Conservation (phyloP, 2,113 vertebrate species). For the Vimba vimba region DNA sequence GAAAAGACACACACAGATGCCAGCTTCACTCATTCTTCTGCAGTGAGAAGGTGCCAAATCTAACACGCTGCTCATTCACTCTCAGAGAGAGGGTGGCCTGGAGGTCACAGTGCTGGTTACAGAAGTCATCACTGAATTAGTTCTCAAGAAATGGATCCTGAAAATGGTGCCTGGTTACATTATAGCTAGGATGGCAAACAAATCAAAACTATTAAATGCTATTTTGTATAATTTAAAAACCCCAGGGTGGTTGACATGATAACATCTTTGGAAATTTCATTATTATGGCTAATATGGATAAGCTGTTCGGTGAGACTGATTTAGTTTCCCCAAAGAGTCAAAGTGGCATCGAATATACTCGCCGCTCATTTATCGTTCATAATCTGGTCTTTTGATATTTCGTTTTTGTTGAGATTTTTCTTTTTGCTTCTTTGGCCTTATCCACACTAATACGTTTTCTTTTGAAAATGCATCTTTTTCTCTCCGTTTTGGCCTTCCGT, state of each 20-base stretch:
- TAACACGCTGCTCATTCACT: slow-evolving; percentile 7
- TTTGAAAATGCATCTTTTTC: too few species aligned
- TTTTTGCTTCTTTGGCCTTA: too few species aligned
- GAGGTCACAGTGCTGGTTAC: slow-evolving; percentile 26
- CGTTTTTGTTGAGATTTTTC: too few species aligned
- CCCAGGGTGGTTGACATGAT: neutral
- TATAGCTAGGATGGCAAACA: neutral
- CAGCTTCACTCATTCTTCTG: slow-evolving; percentile 46
- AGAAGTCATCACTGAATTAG: slow-evolving; percentile 15
- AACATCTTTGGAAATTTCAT: neutral
- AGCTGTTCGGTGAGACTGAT: neutral
- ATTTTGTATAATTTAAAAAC: neutral
- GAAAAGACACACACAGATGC: slow-evolving; percentile 50
- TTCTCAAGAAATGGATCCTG: slow-evolving; percentile 62
- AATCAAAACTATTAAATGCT: neutral
- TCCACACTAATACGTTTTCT: too few species aligned
- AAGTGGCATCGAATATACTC: too few species aligned
- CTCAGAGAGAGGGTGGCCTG: slow-evolving; percentile 10
- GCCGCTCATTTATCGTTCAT: neutral
- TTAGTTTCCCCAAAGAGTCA: neutral
- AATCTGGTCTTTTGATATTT: too few species aligned
- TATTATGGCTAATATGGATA: neutral
- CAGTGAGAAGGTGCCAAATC: slow-evolving; percentile 50
- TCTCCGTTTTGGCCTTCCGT: too few species aligned
- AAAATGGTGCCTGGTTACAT: neutral